Conservation (phyloP, 2,888 invertebrate genomes). For the Steinernema carpocapsae region DNA sequence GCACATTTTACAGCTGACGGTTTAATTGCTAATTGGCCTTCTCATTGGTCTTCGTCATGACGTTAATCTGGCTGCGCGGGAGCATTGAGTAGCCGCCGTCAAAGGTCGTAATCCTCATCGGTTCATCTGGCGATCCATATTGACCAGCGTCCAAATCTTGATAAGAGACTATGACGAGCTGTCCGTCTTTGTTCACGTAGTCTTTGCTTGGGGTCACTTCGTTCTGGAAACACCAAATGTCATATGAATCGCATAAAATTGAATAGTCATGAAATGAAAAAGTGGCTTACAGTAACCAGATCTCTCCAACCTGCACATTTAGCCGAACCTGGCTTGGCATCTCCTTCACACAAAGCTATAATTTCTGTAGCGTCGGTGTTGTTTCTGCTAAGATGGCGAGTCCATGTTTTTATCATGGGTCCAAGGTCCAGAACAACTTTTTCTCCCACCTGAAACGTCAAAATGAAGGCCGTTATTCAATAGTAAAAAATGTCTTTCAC, state of each 20-base stretch:
- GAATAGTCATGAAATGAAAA: too few species aligned
- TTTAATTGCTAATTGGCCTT: too few species aligned
- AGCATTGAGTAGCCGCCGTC: conserved; percentile 7
- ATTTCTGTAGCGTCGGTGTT: neutral
- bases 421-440: neutral
- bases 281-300: neutral
- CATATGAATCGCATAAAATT: too few species aligned
- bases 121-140: conserved; percentile 12
- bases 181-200: neutral
- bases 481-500: too few species aligned
- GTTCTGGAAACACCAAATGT: too few species aligned
- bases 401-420: neutral
- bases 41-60: neutral
- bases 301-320: conserved; percentile 1
- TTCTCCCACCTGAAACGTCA: neutral
- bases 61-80: neutral
- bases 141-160: conserved; percentile 8
- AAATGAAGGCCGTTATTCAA: too few species aligned
- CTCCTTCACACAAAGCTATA: neutral
- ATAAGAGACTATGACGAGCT: neutral
- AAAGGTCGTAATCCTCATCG: neutral
- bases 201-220: conserved; percentile 21
- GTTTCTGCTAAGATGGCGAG: too few species aligned
- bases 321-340: neutral
- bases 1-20: too few species aligned